phyloP scores from a whole-genome alignment of 2,888 invertebrate genomes.

The Hylaea fasciaria region DNA sequence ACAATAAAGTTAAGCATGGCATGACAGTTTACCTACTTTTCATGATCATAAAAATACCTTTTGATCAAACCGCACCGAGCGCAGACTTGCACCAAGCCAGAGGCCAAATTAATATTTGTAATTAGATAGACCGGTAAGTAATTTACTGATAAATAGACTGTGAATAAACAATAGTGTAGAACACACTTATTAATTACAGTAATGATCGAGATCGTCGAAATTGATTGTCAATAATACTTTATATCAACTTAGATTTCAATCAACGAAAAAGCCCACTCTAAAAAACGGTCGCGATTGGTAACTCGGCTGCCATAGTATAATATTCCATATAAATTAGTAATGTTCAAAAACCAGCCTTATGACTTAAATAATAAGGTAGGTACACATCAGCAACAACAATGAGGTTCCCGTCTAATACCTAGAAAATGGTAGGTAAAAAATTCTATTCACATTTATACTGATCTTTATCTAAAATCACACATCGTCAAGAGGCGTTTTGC shows the following conservation, averaged over 20 bases:
- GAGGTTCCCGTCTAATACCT: slow-evolving; percentile 68
- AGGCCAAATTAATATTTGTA: background rate
- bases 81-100: slow-evolving; percentile 4
- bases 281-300: slow-evolving; percentile 24
- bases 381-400: slow-evolving; percentile 58
- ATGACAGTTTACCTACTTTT: too few relatives aligned
- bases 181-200: background rate
- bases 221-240: slow-evolving; percentile 3
- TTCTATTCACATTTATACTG: slow-evolving; percentile 68
- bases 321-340: slow-evolving; percentile 23
- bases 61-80: too few relatives aligned
- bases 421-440: slow-evolving; percentile 79
- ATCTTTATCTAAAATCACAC: slow-evolving; percentile 69
- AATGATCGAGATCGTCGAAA: slow-evolving; percentile 4
- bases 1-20: too few relatives aligned
- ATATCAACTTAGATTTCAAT: slow-evolving; percentile 13
- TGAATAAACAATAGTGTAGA: background rate
- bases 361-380: slow-evolving; percentile 35
- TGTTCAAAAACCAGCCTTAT: slow-evolving; percentile 41
- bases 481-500: slow-evolving; percentile 62
- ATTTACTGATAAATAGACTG: background rate
- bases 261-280: slow-evolving; percentile 7
- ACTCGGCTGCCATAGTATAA: slow-evolving; percentile 25
- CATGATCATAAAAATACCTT: too few relatives aligned
- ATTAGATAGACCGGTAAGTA: background rate